A percentile compares a stretch with the other conserved stretches of the same genome.
These are phyloP conservation scores for Hyaena hyaena DNA, from an alignment of 2,113 vertebrate genomes.

Conservation along the genomic window DNA sequence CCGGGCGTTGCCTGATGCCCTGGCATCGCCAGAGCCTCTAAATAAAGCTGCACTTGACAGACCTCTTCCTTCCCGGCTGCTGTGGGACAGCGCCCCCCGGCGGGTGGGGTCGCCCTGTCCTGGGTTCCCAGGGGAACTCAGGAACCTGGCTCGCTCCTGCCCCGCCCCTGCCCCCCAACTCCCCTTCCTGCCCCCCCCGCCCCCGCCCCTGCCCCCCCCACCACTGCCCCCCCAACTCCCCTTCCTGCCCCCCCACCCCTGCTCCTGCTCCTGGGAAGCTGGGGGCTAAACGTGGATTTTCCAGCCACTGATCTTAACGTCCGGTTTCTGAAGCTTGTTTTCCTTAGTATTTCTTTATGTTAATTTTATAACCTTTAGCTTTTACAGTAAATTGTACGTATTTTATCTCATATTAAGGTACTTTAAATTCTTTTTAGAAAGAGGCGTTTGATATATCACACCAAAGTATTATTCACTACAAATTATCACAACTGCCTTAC, in stretches of 20 bases:
- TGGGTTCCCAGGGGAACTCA: too few species aligned
- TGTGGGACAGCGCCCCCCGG: too few species aligned
- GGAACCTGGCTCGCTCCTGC: too few species aligned
- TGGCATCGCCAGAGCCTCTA: too few species aligned
- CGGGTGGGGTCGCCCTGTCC: too few species aligned
- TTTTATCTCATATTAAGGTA: not conserved
- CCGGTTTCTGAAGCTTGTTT: not conserved
- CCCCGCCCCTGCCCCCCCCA: too few species aligned
- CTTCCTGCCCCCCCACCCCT: too few species aligned
- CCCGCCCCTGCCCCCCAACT: too few species aligned
- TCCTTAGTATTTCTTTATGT: not conserved
- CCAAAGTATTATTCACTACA: not conserved
- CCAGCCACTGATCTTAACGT: not conserved
- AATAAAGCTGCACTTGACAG: too few species aligned
- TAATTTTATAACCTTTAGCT: not conserved
- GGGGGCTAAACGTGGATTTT: fast-evolving
- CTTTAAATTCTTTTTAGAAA: not conserved
- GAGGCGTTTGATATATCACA: not conserved
- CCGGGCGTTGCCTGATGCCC: too few species aligned
- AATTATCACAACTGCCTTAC: not conserved
- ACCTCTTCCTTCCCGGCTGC: too few species aligned
- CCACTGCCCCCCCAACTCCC: fast-evolving
- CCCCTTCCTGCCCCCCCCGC: too few species aligned
- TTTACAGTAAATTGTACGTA: not conserved
- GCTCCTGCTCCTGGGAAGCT: not conserved